A percentile compares a stretch with the other conserved stretches of the same genome.
Conservation (phyloP, 2,113 vertebrate genomes). For the Echinops telfairi region DNA sequence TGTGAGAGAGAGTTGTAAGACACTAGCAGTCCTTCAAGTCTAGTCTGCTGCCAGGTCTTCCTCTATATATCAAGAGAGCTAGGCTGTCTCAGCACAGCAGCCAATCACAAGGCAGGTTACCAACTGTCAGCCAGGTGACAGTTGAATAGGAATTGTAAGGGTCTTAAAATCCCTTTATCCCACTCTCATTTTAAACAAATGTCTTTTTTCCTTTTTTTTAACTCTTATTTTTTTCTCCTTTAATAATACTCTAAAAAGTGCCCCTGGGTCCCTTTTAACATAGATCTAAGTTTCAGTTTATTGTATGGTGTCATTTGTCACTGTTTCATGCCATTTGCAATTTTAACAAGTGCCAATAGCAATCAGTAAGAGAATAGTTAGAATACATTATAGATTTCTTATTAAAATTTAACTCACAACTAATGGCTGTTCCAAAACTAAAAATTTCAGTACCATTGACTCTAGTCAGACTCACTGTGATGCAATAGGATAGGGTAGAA, state of each 20-base stretch:
- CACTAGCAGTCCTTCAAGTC: too few relatives aligned
- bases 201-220: not conserved
- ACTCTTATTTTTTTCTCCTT: not conserved
- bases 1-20: too few relatives aligned
- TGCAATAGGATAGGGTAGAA: too few relatives aligned
- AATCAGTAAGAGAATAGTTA: not conserved
- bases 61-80: too few relatives aligned
- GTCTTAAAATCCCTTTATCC: not conserved
- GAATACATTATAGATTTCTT: slow-evolving; percentile 38
- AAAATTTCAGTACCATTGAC: too few relatives aligned
- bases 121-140: too few relatives aligned
- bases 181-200: slow-evolving; percentile 13
- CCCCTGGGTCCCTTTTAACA: not conserved
- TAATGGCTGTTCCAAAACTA: not conserved
- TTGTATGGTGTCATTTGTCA: slow-evolving; percentile 51
- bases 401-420: slow-evolving; percentile 42
- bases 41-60: too few relatives aligned
- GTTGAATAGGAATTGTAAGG: not conserved
- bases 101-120: too few relatives aligned
- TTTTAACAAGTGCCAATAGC: slow-evolving; percentile 37
- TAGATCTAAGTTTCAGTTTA: slow-evolving; percentile 54
- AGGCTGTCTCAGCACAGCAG: too few relatives aligned
- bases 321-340: not conserved
- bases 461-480: too few relatives aligned
- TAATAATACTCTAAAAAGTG: not conserved